A percentile compares a stretch with the other conserved stretches of the same genome.
Evolutionary conservation across 2,888 invertebrate species (phyloP).

Genomic region (Drosophila silvestris): DNA sequence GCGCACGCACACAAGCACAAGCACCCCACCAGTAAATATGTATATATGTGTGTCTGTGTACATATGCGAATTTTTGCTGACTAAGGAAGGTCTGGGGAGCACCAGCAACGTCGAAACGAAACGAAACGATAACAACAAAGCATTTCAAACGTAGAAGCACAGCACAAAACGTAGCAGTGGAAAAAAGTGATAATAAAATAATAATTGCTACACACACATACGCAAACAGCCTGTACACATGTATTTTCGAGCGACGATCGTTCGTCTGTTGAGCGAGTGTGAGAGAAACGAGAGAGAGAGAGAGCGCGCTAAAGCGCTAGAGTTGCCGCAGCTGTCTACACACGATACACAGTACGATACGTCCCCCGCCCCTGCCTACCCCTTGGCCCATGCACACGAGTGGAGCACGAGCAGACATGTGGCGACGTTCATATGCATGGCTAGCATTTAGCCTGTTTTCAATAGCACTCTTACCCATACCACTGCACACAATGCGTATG

Average conservation of each 20-base stretch:
- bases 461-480: constrained; percentile 31
- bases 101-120: constrained; percentile 63
- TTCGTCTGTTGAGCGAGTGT: constrained; percentile 19
- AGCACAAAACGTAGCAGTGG: constrained; percentile 67
- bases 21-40: constrained; percentile 47
- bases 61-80: constrained; percentile 80
- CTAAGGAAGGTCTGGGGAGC: constrained; percentile 85
- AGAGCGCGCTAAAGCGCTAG: constrained; percentile 49
- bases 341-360: constrained; percentile 31
- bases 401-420: constrained; percentile 70
- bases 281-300: constrained; percentile 29
- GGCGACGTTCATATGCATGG: constrained; percentile 41
- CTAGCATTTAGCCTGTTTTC: constrained; percentile 50
- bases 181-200: constrained; percentile 81
- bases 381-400: constrained; percentile 31
- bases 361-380: constrained; percentile 7
- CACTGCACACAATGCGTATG: constrained; percentile 14
- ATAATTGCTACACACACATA: constrained; percentile 71
- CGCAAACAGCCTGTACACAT: not conserved
- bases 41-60: constrained; percentile 18
- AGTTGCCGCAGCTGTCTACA: constrained; percentile 73
- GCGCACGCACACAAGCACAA: constrained; percentile 60
- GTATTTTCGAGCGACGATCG: constrained; percentile 19
- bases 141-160: constrained; percentile 72
- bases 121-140: constrained; percentile 71